Percentiles rank a stretch among this genome's conserved stretches.
Evolutionary conservation across 2,113 vertebrate species (phyloP).

Genomic region (Psittacara wagleri): DNA sequence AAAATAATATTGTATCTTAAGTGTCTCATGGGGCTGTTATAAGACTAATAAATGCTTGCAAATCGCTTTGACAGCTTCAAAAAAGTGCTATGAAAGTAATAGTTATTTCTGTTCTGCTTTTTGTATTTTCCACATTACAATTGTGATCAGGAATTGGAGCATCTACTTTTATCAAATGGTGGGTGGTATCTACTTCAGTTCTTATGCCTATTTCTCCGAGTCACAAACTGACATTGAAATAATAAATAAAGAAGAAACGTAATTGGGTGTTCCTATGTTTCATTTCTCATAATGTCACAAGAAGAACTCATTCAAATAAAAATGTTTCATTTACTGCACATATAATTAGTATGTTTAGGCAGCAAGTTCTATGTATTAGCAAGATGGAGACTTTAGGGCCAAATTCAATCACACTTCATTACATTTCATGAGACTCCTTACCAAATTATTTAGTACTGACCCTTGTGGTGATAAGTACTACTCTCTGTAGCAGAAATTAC

Average conservation of each 20-base stretch:
- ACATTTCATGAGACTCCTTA: background rate
- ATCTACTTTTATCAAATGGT: slow-evolving; percentile 50
- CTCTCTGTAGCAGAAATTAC: background rate
- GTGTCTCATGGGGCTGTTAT: background rate
- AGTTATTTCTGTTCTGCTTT: slow-evolving; percentile 48
- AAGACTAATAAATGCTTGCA: slow-evolving; percentile 50
- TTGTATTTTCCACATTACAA: slow-evolving; percentile 22
- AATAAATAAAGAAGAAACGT: slow-evolving; percentile 10
- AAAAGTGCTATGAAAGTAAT: slow-evolving; percentile 40
- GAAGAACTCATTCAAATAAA: background rate
- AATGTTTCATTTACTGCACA: background rate
- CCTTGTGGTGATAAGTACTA: background rate
- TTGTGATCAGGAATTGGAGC: slow-evolving; percentile 50
- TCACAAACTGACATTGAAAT: slow-evolving; percentile 24
- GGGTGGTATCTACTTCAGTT: slow-evolving; percentile 49
- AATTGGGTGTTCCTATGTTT: background rate
- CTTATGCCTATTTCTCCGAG: background rate
- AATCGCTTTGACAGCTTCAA: slow-evolving; percentile 41
- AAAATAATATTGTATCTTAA: slow-evolving; percentile 3
- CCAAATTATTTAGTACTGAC: background rate
- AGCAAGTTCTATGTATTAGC: background rate
- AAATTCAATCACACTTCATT: background rate
- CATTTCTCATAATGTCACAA: background rate
- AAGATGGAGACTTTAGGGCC: background rate
- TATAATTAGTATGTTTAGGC: background rate